Conservation (phyloP, 2,113 vertebrate species). For the Aix galericulata region DNA sequence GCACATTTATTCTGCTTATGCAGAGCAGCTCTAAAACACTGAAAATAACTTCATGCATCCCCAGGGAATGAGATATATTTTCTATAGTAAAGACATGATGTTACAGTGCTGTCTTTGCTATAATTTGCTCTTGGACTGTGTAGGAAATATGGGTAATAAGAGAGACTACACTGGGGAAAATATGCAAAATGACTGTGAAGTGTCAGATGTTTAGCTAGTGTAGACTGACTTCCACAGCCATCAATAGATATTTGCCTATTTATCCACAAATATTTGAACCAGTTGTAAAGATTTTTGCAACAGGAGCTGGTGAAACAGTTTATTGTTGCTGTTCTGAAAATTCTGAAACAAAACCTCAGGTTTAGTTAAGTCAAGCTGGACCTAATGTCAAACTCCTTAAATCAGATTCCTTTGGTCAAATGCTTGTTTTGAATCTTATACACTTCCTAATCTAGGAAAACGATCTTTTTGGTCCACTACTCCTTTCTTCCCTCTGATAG, state of each 20-base stretch:
- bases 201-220: not conserved
- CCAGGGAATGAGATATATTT: slow-evolving; percentile 39
- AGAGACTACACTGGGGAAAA: not conserved
- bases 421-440: not conserved
- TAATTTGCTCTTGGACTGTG: slow-evolving; percentile 30
- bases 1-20: slow-evolving; percentile 55
- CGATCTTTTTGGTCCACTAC: not conserved
- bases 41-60: slow-evolving; percentile 57
- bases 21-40: slow-evolving; percentile 47
- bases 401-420: not conserved
- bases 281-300: not conserved
- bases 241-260: not conserved
- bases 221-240: not conserved
- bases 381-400: not conserved
- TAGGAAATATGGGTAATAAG: slow-evolving; percentile 33
- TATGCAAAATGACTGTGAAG: not conserved
- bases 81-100: not conserved
- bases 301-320: not conserved
- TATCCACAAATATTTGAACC: not conserved
- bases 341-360: not conserved
- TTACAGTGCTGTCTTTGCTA: slow-evolving; percentile 37
- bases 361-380: not conserved
- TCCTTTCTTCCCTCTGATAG: not conserved
- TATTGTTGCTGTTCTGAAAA: not conserved
- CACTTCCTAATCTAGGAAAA: not conserved